Conservation (phyloP, 2,113 vertebrate species). For the Setophaga coronata region DNA sequence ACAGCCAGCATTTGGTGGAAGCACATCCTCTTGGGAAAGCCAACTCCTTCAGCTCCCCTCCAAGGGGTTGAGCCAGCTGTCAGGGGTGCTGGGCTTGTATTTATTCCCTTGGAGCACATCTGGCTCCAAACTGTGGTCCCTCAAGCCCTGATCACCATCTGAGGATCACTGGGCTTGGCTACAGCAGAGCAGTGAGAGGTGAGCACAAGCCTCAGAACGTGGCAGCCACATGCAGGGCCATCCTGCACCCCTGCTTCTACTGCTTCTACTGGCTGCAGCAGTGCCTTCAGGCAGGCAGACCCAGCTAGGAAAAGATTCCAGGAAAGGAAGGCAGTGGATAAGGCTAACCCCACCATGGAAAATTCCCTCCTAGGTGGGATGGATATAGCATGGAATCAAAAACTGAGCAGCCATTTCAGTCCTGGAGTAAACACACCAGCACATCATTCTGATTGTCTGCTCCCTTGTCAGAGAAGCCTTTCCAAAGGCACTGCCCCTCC, state of each 20-base stretch:
- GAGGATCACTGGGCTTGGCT: not conserved
- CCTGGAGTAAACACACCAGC: not conserved
- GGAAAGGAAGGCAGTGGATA: not conserved
- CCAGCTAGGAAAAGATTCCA: not conserved
- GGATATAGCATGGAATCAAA: not conserved
- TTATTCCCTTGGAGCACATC: not conserved
- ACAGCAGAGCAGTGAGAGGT: accelerated
- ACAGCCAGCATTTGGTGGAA: not conserved
- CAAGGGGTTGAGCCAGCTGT: accelerated
- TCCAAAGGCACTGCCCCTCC: not conserved
- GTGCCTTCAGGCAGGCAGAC: not conserved
- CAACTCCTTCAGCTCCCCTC: not conserved
- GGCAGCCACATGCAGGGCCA: accelerated
- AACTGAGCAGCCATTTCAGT: not conserved
- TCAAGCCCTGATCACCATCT: not conserved
- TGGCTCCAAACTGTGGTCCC: not conserved
- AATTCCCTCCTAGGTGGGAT: not conserved
- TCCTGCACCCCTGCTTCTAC: too few species aligned
- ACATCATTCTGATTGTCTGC: not conserved
- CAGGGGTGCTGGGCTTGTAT: not conserved
- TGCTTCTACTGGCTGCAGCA: not conserved
- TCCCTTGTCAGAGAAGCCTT: not conserved
- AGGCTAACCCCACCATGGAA: accelerated
- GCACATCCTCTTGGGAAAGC: not conserved
- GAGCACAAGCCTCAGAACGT: not conserved